Evolutionary conservation across 1,140 invertebrate species (phyloP).

Genomic region (Oscheius sp.): DNA sequence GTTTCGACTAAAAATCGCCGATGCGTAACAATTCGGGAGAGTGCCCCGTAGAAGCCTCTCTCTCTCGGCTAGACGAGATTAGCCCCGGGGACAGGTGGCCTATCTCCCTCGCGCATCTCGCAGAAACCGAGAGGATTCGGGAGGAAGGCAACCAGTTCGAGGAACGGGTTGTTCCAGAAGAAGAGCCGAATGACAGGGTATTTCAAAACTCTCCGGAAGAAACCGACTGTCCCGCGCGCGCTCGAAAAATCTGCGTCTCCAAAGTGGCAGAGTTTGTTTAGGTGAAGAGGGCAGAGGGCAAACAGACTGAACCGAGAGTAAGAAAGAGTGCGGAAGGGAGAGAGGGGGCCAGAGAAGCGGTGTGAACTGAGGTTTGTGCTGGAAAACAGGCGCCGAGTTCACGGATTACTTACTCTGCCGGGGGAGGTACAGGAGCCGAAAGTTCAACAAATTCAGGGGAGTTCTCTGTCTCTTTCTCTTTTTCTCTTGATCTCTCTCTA

Average conservation of each 20-base stretch:
- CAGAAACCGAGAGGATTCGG: neutral
- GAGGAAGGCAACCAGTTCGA: neutral
- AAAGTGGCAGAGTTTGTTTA: constrained; percentile 1
- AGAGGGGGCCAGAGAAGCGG: neutral
- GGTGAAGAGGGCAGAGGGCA: neutral
- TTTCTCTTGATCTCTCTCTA: no score
- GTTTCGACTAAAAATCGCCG: neutral
- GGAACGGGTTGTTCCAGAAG: neutral
- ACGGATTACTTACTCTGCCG: no score
- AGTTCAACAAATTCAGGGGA: no score
- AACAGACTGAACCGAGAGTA: neutral
- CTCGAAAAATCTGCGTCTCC: constrained; percentile 7
- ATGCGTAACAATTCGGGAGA: neutral
- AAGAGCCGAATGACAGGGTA: neutral
- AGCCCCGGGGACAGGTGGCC: neutral
- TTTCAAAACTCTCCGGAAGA: neutral
- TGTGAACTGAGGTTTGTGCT: neutral
- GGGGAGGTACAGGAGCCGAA: no score
- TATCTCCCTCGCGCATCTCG: neutral
- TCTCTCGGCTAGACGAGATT: constrained; percentile 2
- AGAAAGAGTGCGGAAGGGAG: neutral
- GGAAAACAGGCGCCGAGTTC: neutral
- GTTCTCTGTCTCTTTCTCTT: no score
- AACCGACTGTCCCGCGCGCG: neutral
- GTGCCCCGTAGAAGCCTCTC: no score